Conservation (phyloP, 2,888 invertebrate species). For the Philaethria dido region DNA sequence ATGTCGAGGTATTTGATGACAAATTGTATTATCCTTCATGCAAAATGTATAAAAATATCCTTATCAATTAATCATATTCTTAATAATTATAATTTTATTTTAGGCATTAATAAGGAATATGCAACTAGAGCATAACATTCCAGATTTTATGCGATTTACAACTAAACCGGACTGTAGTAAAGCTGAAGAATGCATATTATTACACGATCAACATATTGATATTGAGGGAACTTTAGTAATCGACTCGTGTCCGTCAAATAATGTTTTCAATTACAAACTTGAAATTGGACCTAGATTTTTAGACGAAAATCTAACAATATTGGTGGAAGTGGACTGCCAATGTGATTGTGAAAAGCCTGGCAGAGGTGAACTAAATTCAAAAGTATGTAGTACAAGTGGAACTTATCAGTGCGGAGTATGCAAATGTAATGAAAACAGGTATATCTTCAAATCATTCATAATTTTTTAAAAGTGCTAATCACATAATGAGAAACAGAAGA, state of each 20-base stretch:
- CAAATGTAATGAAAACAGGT: conserved; percentile 76
- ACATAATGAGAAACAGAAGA: too few species aligned
- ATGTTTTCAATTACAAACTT: conserved; percentile 38
- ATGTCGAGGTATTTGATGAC: too few species aligned
- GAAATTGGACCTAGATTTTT: conserved; percentile 84
- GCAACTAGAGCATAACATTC: conserved; percentile 47
- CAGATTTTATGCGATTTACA: conserved; percentile 51
- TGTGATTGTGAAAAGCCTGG: conserved; percentile 87
- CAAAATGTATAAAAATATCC: too few species aligned
- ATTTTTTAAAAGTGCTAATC: too few species aligned
- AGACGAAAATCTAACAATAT: conserved; percentile 86
- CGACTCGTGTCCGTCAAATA: conserved; percentile 49
- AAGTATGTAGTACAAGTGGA: conserved; percentile 71
- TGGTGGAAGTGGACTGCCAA: conserved; percentile 88
- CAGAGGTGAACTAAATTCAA: conserved; percentile 59
- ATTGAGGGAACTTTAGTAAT: conserved; percentile 55
- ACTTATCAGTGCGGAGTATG: conserved; percentile 86
- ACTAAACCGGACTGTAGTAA: conserved; percentile 55
- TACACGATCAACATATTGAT: conserved; percentile 47
- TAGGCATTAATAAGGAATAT: conserved; percentile 52
- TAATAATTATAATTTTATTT: not conserved
- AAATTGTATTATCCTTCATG: too few species aligned
- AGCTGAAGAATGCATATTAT: conserved; percentile 51
- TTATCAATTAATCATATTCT: too few species aligned
- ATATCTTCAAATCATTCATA: conserved; percentile 14